Evolutionary conservation across 2,888 invertebrate species (phyloP), one percentile per base, ranked within the genome.

Genomic region (Metacarcinus magister): DNA sequence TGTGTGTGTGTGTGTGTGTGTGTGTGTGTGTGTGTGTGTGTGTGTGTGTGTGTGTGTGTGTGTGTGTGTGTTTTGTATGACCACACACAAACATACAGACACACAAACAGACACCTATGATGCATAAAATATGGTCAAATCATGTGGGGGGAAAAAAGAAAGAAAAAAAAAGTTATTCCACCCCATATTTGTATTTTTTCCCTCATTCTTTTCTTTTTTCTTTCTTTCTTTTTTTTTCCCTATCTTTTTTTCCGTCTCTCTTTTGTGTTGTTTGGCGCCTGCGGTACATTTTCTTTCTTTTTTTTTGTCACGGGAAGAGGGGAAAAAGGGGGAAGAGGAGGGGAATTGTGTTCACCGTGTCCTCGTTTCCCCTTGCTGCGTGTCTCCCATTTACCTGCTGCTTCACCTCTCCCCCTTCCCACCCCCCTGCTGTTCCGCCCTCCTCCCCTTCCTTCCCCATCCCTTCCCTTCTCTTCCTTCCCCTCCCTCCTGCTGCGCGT

Each of bases 331-430:
- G 3, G 16, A 10, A 7, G 54, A 16, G 54, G 54, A 54, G 54
- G 54, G 54, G 54, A 54, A 54, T 10, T 28, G 32, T 82, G 32
- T 82, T 82, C 28, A 82, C 7, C 13, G 10, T 82, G 28, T 82
- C 46, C 54, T 60, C 93, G 28, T 28, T 91, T 32, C 54, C 32
- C 43, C 93, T 43, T 46, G 43, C 94, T 82, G n/a, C 23, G 75
- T 94, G n/a, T 82, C 82, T 10, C 82, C 75, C 94, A n/a, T 75
- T 94, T 75, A 75, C 94, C 46, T 46, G 43, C 94, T 94, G 32
- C 82, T 43, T n/a, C 82, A 39, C 67, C 54, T 54, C 4, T 3
- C 67, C 28, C 43, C 43, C 75, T 75, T 32, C 44, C 93, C 44
- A 10, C 75, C 23, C 60, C 75, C 94, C 46, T 46, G 7, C 94